phyloP scores from a whole-genome alignment of 2,113 vertebrate species.

The Oncorhynchus clarkii region DNA sequence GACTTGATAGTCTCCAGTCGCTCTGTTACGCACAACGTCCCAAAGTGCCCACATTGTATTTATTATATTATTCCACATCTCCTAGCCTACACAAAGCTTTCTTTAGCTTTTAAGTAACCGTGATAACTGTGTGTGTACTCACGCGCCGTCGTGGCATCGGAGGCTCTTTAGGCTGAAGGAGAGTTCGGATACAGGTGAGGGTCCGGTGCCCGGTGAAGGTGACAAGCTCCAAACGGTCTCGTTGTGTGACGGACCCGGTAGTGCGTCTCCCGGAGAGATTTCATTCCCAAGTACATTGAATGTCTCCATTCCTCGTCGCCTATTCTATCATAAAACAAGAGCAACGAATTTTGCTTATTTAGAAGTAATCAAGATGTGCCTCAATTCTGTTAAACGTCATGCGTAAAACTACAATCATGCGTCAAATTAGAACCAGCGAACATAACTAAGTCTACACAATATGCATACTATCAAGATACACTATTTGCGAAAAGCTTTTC shows the following conservation, averaged over 20 bases:
- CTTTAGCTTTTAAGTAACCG: not conserved
- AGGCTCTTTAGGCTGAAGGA: slow-evolving; percentile 45
- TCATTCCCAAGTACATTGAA: not conserved
- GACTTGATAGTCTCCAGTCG: too few species aligned
- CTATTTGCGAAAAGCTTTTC: not conserved
- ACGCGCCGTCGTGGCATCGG: slow-evolving; percentile 37
- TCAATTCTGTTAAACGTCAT: too few species aligned
- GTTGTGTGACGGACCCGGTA: not conserved
- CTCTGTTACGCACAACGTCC: too few species aligned
- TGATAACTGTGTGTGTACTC: not conserved
- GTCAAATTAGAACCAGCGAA: too few species aligned
- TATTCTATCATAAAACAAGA: too few species aligned
- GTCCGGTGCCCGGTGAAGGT: slow-evolving; percentile 28
- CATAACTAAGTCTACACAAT: too few species aligned
- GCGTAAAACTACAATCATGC: too few species aligned
- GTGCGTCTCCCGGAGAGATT: not conserved
- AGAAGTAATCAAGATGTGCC: too few species aligned
- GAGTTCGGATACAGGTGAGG: slow-evolving; percentile 51
- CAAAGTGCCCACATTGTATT: too few species aligned
- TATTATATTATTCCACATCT: too few species aligned
- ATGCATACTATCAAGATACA: not conserved
- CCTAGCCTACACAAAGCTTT: not conserved
- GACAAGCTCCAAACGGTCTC: slow-evolving; percentile 24
- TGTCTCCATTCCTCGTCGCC: too few species aligned
- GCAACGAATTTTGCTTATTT: too few species aligned